Evolutionary conservation across 2,888 invertebrate species (phyloP), one percentile per base, ranked within the genome.

Genomic region (Parnassius smintheus): DNA sequence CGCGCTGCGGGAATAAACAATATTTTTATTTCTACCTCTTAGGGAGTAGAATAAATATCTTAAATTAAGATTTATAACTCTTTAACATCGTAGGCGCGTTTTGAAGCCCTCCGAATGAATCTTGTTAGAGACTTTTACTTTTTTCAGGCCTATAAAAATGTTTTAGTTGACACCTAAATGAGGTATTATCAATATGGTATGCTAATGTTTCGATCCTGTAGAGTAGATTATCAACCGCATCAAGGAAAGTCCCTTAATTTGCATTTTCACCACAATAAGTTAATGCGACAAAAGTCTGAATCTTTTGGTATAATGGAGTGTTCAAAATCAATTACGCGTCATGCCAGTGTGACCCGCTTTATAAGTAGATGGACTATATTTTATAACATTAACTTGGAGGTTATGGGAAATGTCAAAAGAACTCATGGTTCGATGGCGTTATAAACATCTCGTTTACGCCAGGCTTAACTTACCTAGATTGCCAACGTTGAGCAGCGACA

Each of bases 41-140:
- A 55, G 48, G 53, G 53, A 60, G 66, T 63, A 64, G 68, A 68
- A 71, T 71, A 69, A 71, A 72, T 69, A 70, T 65, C 62, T 69
- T 70, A 71, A 70, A 72, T 69, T 67, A 62, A 68, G 69, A 70
- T 72, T 72, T 70, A 72, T 69, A 69, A 69, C 71, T 66, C 59
- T 68, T 68, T 70, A 69, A 56, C 22, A 46, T 53, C 56, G 64
- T 62, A 51, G 64, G 63, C 55, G 64, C 55, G 48, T 51, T 46
- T 65, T 22, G 49, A 9, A 13, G 2, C 51, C 55, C 66, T 66
- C 59, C 44, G 62, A 67, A 67, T 48, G 64, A 66, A 68, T 70
- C 65, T 71, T 58, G 68, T 68, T 66, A 65, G 62, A 41, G 54
- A 50, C 25, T 62, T 58, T 41, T 58, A 59, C 55, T 25, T 68